Base-by-base conservation (phyloP, 2,797 vertebrate genomes). In the Pristis pectinata region DNA sequence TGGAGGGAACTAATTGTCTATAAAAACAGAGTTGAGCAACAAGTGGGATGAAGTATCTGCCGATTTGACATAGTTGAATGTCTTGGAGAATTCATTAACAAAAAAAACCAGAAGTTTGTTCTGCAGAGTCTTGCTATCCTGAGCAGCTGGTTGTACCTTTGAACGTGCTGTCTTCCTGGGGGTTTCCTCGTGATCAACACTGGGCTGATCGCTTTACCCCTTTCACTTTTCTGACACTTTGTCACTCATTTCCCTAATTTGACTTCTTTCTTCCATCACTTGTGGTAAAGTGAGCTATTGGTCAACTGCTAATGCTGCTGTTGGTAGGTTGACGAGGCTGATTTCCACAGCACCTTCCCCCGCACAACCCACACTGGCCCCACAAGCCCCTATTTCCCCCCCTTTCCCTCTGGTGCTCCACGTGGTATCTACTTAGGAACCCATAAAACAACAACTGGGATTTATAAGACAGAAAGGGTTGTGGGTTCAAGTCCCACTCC, bases 41-140 rank as follows among this genome's bases (percentile, higher is more conserved):
- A 41, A 91, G 61, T 41, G 17, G 64, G 87, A 91, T 91, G 37
- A 41, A 91, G 87, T 67, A 91, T 91, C 61, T 67, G 61, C n/a
- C 64, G 19, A 67, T 91, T 91, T 91, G n/a, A 91, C 61, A 91
- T 91, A 91, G 59, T 87, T 91, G 61, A 91, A 91, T 67, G 59
- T 87, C 87, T 67, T 67, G n/a, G 59, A 91, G 87, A 37, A 91
- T 91, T 91, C 61, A 67, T 67, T 91, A 91, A 59, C 53, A 19
- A 67, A 41, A 41, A n/a, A 67, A 67, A 7, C 11, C 87, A 37
- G 2, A 41, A 24, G 30, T 67, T 61, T 91, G 19, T 91, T 67
- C n/a, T 37, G n/a, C n/a, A 13, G 83, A 3, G 34, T 30, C 11
- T 34, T 30, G 27, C 83, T 87, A 59, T 1, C 83, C 49, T 34